Evolutionary conservation across 2,888 invertebrate genomes (phyloP).

Genomic region (Drosophila merina): DNA sequence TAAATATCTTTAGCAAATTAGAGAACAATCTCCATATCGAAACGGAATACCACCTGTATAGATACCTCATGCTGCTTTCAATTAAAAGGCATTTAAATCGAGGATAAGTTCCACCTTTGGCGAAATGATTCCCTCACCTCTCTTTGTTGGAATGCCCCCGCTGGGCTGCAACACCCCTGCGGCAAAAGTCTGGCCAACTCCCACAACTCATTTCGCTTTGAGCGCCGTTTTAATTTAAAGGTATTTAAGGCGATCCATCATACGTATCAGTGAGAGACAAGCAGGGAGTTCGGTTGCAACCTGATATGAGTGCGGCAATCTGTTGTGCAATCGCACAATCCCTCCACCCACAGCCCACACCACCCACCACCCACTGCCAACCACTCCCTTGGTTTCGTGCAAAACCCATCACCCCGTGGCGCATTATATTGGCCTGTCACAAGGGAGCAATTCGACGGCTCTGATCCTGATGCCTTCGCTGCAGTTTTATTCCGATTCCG

Average conservation of each 20-base stretch:
- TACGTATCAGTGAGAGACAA: conserved; percentile 65
- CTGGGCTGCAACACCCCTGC: conserved; percentile 20
- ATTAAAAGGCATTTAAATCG: conserved; percentile 80
- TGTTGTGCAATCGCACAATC: conserved; percentile 78
- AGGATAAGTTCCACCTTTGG: conserved; percentile 22
- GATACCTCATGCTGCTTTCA: conserved; percentile 66
- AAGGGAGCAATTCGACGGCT: conserved; percentile 84
- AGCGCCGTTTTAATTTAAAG: conserved; percentile 82
- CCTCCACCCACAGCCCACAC: conserved; percentile 5
- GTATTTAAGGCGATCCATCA: conserved; percentile 83
- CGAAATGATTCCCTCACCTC: neutral
- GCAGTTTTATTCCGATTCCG: conserved; percentile 16
- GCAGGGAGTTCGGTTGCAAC: conserved; percentile 69
- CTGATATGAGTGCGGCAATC: conserved; percentile 82
- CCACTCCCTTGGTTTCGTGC: neutral
- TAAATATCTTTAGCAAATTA: neutral
- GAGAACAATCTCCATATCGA: conserved; percentile 9
- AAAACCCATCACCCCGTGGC: conserved; percentile 77
- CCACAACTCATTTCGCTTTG: conserved; percentile 68
- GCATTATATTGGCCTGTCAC: conserved; percentile 84
- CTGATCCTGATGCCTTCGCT: conserved; percentile 35
- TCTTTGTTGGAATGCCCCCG: conserved; percentile 7
- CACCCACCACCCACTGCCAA: conserved; percentile 26
- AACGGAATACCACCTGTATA: conserved; percentile 13
- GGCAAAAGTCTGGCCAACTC: conserved; percentile 37